Conservation (phyloP, 1,140 invertebrate species). For the Lethrus apterus region DNA sequence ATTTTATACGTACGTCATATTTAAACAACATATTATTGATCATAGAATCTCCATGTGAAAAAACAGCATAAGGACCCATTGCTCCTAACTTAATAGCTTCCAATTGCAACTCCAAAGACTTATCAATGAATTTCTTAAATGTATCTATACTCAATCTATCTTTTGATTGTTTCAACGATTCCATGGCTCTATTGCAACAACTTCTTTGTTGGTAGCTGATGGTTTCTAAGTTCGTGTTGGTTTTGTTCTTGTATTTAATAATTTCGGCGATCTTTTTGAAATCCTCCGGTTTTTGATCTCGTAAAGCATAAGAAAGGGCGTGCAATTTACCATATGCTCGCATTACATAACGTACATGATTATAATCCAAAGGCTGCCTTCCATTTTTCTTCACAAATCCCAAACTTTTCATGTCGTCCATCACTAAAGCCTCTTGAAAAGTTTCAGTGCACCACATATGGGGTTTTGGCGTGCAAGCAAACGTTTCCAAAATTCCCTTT, state of each 20-base stretch:
- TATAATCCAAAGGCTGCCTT: not conserved
- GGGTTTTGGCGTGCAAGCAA: not conserved
- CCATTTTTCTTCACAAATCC: not conserved
- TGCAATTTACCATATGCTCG: slow-evolving; percentile 10
- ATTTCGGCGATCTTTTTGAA: slow-evolving; percentile 5
- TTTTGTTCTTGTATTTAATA: not conserved
- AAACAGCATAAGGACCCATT: slow-evolving; percentile 8
- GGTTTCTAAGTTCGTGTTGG: not conserved
- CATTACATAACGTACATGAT: not conserved
- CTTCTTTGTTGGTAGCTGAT: slow-evolving; percentile 3
- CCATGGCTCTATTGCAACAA: slow-evolving; percentile 1
- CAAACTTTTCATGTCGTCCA: slow-evolving; percentile 8
- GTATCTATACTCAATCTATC: slow-evolving; percentile 2
- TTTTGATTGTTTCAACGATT: not conserved
- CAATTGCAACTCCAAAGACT: slow-evolving; percentile 9
- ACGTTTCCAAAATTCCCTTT: not conserved
- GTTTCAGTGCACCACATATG: slow-evolving; percentile 2
- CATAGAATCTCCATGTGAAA: slow-evolving; percentile 8
- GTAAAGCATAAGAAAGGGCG: slow-evolving; percentile 8
- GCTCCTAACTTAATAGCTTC: slow-evolving; percentile 10
- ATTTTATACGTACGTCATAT: slow-evolving; percentile 10
- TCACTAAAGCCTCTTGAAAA: slow-evolving; percentile 2
- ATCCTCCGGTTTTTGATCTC: not conserved
- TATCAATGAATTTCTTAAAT: slow-evolving; percentile 18
- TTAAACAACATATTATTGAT: slow-evolving; percentile 10